These are phyloP conservation scores for Bugula neritina DNA, from an alignment of 2,888 invertebrate species.

Conservation along the genomic window DNA sequence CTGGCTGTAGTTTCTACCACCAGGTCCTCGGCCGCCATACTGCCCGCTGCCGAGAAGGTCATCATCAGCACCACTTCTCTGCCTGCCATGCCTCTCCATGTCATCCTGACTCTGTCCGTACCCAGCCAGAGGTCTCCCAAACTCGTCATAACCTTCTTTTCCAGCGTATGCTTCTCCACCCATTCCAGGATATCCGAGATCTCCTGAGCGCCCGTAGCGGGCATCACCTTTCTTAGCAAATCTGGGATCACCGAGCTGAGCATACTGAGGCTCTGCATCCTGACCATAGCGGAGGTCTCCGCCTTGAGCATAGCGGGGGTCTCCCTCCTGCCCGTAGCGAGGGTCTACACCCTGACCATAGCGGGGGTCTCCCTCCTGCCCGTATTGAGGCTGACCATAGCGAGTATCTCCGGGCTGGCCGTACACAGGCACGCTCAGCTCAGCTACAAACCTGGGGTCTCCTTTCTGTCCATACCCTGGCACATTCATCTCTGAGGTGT, in stretches of 20 bases:
- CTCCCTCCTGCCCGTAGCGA: slow-evolving; percentile 24
- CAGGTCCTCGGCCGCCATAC: neutral
- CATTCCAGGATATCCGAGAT: neutral
- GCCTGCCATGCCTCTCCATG: slow-evolving; percentile 5
- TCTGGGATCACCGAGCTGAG: neutral
- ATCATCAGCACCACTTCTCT: slow-evolving; percentile 17
- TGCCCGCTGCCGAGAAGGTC: neutral
- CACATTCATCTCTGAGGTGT: neutral
- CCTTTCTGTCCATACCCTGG: neutral
- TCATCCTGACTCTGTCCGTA: slow-evolving; percentile 17
- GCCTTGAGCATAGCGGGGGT: neutral
- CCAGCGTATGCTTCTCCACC: neutral
- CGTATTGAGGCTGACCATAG: slow-evolving; percentile 27
- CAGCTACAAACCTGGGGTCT: neutral
- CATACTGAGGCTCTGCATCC: slow-evolving; percentile 27
- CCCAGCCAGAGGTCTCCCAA: slow-evolving; percentile 22
- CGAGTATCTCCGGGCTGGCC: slow-evolving; percentile 23
- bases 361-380: slow-evolving; percentile 24
- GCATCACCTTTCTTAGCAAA: neutral
- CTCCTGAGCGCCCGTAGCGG: slow-evolving; percentile 5
- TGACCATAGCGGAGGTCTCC: slow-evolving; percentile 15
- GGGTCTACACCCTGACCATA: slow-evolving; percentile 27
- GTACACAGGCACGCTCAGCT: neutral
- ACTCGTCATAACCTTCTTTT: slow-evolving; percentile 18
- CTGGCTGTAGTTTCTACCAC: slow-evolving; percentile 14